Conservation (phyloP, 2,113 vertebrate species). For the Sprattus sprattus region DNA sequence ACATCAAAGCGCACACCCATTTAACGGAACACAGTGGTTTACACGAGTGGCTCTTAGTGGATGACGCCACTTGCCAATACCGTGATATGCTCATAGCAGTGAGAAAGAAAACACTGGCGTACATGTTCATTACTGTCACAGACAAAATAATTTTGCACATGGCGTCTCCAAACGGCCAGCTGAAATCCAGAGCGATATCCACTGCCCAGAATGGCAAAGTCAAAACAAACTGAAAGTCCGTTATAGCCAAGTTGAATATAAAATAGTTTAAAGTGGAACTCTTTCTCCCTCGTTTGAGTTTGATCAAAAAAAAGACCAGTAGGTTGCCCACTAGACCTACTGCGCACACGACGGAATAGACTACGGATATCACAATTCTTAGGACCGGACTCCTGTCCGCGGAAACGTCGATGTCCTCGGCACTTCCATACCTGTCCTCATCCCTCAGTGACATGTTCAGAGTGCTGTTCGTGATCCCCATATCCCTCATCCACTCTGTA, state of each 20-base stretch:
- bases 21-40: conserved; percentile 34
- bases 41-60: conserved; percentile 32
- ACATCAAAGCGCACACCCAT: conserved; percentile 37
- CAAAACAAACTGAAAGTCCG: conserved; percentile 54
- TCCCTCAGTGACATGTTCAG: conserved; percentile 15
- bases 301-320: conserved; percentile 42
- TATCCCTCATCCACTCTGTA: not conserved
- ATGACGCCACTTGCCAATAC: conserved; percentile 46
- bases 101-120: conserved; percentile 54
- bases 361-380: conserved; percentile 22
- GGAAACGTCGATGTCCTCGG: conserved; percentile 17
- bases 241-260: conserved; percentile 48
- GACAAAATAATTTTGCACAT: conserved; percentile 55
- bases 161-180: conserved; percentile 56
- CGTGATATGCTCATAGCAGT: conserved; percentile 52
- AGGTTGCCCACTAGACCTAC: conserved; percentile 27
- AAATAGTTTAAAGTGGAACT: conserved; percentile 39
- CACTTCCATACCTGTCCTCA: conserved; percentile 8
- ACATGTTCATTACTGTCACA: conserved; percentile 52
- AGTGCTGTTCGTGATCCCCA: not conserved
- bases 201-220: conserved; percentile 56
- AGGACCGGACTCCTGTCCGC: conserved; percentile 25
- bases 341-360: conserved; percentile 40
- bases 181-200: conserved; percentile 56
- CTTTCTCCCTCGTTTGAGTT: conserved; percentile 20